Base-by-base conservation (phyloP, 2,113 vertebrate genomes). In the Octodon degus region DNA sequence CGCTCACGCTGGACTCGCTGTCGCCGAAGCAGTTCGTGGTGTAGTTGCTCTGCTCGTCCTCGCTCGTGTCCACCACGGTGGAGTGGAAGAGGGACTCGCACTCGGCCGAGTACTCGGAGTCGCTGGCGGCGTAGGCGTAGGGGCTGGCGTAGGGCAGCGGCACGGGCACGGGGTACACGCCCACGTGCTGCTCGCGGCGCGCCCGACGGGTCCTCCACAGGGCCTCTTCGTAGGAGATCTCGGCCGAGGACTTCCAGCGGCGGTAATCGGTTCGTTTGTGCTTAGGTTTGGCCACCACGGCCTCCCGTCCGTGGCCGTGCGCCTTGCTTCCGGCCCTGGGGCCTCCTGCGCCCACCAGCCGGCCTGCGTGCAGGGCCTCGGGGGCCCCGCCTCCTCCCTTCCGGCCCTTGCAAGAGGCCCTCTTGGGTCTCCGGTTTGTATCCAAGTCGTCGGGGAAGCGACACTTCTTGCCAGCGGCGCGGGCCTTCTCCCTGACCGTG, bases 101-200 rank as follows among this genome's bases (percentile, higher is more conserved):
- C 98, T 99, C 99, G 0, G 99, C 99, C 0, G 99, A 99, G 94
- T 99, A 99, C 97, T 99, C 99, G 0, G 99, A 99, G 98, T 99
- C 99, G 22, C 99, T 99, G 95, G 99, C 99, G 32, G 97, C 97
- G 0, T 98, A 99, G 22, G 99, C 96, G 0, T 99, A 99, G 0
- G 99, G 99, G 87, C 99, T 99, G 93, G 98, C 91, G 0, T 98
- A 98, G 0, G 99, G 98, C 81, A 98, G 97, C 0, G 88, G 90
- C 63, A 83, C 74, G 0, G 98, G 97, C 67, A 98, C 97, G 0
- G 98, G 92, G 94, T 98, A 98, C n/a, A 98, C 98, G 2, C 98
- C 98, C 25, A 98, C 40, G 2, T 97, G 93, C 43, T 43, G 43
- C 70, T 99, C 98, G 58, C 98, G 97, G 10, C 99, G 99, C 86